phyloP scores from a whole-genome alignment of 2,888 invertebrate species.

The Philereme vetulata region DNA sequence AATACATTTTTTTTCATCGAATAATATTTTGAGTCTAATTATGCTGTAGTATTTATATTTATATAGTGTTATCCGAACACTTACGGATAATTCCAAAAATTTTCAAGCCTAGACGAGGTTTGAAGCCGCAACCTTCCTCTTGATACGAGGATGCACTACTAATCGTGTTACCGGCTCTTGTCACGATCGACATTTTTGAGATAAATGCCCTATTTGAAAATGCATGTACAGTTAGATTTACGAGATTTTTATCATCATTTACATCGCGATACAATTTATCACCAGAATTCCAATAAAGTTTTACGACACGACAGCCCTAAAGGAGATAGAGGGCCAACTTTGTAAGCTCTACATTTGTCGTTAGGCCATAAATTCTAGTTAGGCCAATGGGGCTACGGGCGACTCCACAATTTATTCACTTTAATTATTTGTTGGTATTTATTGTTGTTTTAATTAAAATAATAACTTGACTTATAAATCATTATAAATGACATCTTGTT shows the following conservation, averaged over 20 bases:
- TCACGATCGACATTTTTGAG: too few species aligned
- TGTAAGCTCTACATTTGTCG: conserved; percentile 52
- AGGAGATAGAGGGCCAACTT: conserved; percentile 28
- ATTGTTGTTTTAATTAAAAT: conserved; percentile 49
- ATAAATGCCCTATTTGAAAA: too few species aligned
- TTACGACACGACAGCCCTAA: conserved; percentile 35
- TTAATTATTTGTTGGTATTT: conserved; percentile 45
- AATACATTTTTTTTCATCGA: too few species aligned
- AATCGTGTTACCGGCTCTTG: too few species aligned
- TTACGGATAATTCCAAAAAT: too few species aligned
- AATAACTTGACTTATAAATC: conserved; percentile 40
- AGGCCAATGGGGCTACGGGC: conserved; percentile 54
- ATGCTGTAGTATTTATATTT: too few species aligned
- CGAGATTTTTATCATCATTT: neutral
- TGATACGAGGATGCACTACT: too few species aligned
- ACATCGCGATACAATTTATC: neutral
- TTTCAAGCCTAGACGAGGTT: too few species aligned
- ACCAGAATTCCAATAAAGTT: conserved; percentile 21
- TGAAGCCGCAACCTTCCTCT: too few species aligned
- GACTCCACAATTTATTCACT: conserved; percentile 47
- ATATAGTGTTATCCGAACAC: too few species aligned
- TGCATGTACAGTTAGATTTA: too few species aligned
- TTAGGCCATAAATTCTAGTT: conserved; percentile 71
- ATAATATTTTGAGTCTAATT: too few species aligned
- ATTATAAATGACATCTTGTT: conserved; percentile 36